These are phyloP conservation scores for Watsonalla binaria DNA, from an alignment of 2,888 invertebrate species.

Conservation along the genomic window DNA sequence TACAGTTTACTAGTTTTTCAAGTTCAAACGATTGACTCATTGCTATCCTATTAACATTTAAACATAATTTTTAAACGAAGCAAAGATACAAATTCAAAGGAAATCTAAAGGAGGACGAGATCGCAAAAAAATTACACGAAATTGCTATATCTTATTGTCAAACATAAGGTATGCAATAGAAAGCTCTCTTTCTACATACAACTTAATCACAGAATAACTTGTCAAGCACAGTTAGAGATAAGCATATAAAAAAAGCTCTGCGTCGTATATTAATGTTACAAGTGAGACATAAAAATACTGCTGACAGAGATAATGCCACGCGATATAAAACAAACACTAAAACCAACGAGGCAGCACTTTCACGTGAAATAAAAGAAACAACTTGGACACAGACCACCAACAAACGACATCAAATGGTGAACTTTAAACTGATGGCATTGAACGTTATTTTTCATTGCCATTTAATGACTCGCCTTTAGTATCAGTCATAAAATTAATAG, in stretches of 20 bases:
- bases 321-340: conserved; percentile 20
- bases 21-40: conserved; percentile 7
- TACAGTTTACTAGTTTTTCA: conserved; percentile 1
- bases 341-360: conserved; percentile 25
- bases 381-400: conserved; percentile 26
- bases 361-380: conserved; percentile 25
- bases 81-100: too few species aligned
- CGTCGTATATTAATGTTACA: background rate
- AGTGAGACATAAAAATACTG: background rate
- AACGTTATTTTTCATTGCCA: conserved; percentile 20
- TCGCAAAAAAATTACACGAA: too few species aligned
- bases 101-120: too few species aligned
- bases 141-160: too few species aligned
- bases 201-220: too few species aligned
- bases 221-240: too few species aligned
- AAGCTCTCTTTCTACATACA: too few species aligned
- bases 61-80: too few species aligned
- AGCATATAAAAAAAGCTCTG: background rate
- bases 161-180: too few species aligned
- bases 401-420: conserved; percentile 17
- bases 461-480: conserved; percentile 29
- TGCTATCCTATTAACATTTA: background rate
- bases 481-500: conserved; percentile 17
- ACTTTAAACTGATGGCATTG: conserved; percentile 26
- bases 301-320: conserved; percentile 1